A percentile compares a stretch with the other conserved stretches of the same genome.
phyloP scores from a whole-genome alignment of 2,797 vertebrate genomes.

The Myripristis murdjan region DNA sequence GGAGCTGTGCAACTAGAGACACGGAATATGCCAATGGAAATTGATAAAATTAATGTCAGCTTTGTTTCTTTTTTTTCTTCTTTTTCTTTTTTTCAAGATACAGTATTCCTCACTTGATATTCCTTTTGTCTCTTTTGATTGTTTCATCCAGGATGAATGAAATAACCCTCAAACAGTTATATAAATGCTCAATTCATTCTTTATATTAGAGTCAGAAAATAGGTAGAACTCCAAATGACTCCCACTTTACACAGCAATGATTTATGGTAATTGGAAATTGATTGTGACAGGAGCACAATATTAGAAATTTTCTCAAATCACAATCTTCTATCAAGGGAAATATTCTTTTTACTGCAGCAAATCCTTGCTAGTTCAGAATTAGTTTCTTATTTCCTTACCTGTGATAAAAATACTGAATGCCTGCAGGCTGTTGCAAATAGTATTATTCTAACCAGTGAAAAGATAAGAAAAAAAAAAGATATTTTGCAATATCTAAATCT shows the following conservation, averaged over 20 bases:
- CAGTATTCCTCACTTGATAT: constrained; percentile 4
- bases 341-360: constrained; percentile 84
- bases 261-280: constrained; percentile 88
- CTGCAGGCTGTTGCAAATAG: constrained; percentile 68
- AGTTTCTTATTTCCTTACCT: constrained; percentile 83
- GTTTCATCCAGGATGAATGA: constrained; percentile 79
- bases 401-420: constrained; percentile 77
- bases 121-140: constrained; percentile 73
- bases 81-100: constrained; percentile 4
- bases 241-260: constrained; percentile 83
- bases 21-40: constrained; percentile 63
- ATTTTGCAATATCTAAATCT: constrained; percentile 56
- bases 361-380: constrained; percentile 81
- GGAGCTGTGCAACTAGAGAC: constrained; percentile 64
- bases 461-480: constrained; percentile 55
- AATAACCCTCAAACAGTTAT: constrained; percentile 80
- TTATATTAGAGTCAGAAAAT: constrained; percentile 83
- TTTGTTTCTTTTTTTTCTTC: constrained; percentile 50
- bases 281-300: constrained; percentile 87
- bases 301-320: constrained; percentile 87
- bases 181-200: constrained; percentile 85
- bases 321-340: constrained; percentile 85
- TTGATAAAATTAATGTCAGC: constrained; percentile 63
- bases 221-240: constrained; percentile 83
- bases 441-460: constrained; percentile 59